Conservation (phyloP, 2,888 invertebrate species). For the Drosophila tanythrix region DNA sequence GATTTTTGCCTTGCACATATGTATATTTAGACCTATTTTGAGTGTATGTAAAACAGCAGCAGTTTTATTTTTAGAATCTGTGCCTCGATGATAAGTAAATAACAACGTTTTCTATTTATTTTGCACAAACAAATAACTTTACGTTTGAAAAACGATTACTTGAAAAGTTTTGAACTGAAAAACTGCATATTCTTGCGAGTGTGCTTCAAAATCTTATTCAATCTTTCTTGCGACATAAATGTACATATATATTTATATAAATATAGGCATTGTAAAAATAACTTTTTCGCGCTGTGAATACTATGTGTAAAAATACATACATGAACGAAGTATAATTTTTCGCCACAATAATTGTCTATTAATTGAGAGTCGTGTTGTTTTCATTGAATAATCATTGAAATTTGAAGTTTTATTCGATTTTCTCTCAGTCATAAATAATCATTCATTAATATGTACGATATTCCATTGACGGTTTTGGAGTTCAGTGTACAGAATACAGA, state of each 20-base stretch:
- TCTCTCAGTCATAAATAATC: not conserved
- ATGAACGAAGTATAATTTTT: not conserved
- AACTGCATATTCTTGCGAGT: conserved; percentile 8
- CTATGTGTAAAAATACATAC: not conserved
- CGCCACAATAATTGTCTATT: not conserved
- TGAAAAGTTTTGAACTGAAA: not conserved
- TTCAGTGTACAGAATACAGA: conserved; percentile 47
- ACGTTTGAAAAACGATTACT: not conserved
- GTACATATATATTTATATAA: conserved; percentile 2
- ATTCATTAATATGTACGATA: conserved; percentile 65
- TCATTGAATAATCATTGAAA: conserved; percentile 1
- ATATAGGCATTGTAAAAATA: conserved; percentile 38
- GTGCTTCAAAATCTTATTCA: not conserved
- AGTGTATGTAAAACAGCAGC: not conserved
- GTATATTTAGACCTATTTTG: not conserved
- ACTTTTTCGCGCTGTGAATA: conserved; percentile 20
- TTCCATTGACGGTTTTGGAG: conserved; percentile 84
- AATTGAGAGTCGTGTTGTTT: not conserved
- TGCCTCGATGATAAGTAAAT: conserved; percentile 1
- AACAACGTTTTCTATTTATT: not conserved
- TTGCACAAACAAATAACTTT: not conserved
- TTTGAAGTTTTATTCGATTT: not conserved
- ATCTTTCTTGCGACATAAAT: not conserved
- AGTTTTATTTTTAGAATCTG: conserved; percentile 30
- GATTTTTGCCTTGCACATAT: not conserved